Evolutionary conservation across 2,113 vertebrate genomes (phyloP).

Genomic region (Alligator mississippiensis): DNA sequence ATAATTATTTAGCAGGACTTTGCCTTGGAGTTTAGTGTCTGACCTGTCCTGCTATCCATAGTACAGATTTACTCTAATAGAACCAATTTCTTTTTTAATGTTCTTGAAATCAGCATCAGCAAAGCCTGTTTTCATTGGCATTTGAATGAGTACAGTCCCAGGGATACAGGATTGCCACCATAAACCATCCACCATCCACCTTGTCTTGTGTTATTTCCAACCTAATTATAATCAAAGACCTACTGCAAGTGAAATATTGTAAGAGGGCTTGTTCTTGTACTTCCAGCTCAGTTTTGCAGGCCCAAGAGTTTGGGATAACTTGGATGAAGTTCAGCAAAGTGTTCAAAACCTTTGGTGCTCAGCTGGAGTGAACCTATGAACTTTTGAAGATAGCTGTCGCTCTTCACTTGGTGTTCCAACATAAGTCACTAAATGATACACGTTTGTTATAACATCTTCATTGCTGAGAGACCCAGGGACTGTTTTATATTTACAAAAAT

Average conservation of each 20-base stretch:
- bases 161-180: too few species aligned
- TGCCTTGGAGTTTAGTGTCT: not conserved
- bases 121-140: too few species aligned
- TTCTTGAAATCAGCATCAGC: too few species aligned
- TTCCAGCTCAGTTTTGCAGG: not conserved
- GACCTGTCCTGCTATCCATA: not conserved
- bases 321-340: not conserved
- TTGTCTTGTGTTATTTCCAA: not conserved
- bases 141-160: too few species aligned
- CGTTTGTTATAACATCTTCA: not conserved
- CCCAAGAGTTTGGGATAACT: not conserved
- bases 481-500: not conserved
- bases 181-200: not conserved
- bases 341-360: not conserved
- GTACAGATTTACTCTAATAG: not conserved
- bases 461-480: not conserved
- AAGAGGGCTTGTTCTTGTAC: fast-evolving
- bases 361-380: not conserved
- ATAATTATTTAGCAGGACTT: not conserved
- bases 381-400: not conserved
- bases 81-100: not conserved
- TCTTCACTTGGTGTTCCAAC: not conserved
- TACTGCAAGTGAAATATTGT: not conserved
- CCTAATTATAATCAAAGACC: not conserved
- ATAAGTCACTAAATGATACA: not conserved